Base-by-base conservation (phyloP, 2,888 invertebrate genomes). In the Cabera pusaria region DNA sequence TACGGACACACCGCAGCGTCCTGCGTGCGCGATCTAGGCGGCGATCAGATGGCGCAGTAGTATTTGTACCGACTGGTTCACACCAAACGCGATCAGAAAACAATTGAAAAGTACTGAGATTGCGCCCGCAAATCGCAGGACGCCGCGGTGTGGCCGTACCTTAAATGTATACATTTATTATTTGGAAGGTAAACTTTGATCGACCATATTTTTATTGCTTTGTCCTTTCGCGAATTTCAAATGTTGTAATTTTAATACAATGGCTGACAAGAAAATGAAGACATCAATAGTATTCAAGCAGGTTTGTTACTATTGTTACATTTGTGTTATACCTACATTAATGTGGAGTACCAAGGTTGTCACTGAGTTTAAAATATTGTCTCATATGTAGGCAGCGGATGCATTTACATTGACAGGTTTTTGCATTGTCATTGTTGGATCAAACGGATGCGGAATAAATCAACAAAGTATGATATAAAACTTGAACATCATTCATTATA, bases 291-390 rank as follows among this genome's bases (percentile, higher is more conserved):
- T 31, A 44, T 48, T 36, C 24, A 44, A 35, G 50, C 33, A 44
- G 52, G 50, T 57, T 45, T 56, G 46, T 49, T 45, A 43, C 44
- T 38, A 54, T 64, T 54, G 56, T n/a, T n/a, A n/a, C n/a, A n/a
- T n/a, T n/a, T n/a, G n/a, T n/a, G n/a, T n/a, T 68, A 49, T 59
- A 39, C 22, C 29, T 9, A 12, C 5, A 21, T 10, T 14, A 27
- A 24, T 12, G 12, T 26, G 6, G 4, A 22, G 16, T 17, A 6
- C 6, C 42, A 49, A 44, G 45, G 45, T 40, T 17, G 24, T 22
- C 12, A 11, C 7, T 34, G 32, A 42, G 37, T 32, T 43, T 35
- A 52, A 43, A 50, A 49, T 52, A 51, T 49, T 52, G 42, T 39
- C 24, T 37, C 25, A 28, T 42, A 33, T 44, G 41, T 39, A 49